Base-by-base conservation (phyloP, 2,888 invertebrate species). In the Nemapogon koenigi region DNA sequence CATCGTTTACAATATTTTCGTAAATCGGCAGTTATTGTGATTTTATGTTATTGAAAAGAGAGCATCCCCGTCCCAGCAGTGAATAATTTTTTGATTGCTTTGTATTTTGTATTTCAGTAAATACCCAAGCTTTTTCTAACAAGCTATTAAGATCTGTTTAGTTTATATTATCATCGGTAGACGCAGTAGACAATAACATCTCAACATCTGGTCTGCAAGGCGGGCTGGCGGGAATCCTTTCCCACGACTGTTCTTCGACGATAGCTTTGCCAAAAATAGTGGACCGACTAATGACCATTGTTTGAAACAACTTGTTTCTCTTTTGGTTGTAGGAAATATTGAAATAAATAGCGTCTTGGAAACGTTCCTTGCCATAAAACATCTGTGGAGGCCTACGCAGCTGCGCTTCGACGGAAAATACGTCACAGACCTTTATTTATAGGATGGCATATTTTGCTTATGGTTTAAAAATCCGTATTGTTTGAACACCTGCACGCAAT, bases 321-420 rank as follows among this genome's bases (percentile, higher is more conserved):
- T n/a, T n/a, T n/a, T 66, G 63, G 25, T 29, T 25, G 31, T 29
- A 31, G 38, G 72, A 67, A 71, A 72, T 73, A 70, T 71, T 60
- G 69, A 71, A 70, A 73, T 75, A 73, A 75, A 75, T 71, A 71
- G 53, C 64, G 67, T 63, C 72, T 75, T 71, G 66, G 69, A 73
- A 78, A 73, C 68, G 59, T 68, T 72, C 71, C 62, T 62, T 57
- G 60, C 60, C 75, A 69, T 78, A 78, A 78, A 78, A 75, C 78
- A 78, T 75, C 76, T 76, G 76, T 61, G 55, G 52, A 62, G 68
- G 64, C 66, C 66, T 65, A 49, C 59, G 59, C 76, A 76, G 76
- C 75, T 76, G 76, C 61, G 67, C 46, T 64, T 40, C 51, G 54
- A 56, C 57, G 61, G 69, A 66, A 73, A 72, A 70, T 68, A 72